Evolutionary conservation across 2,888 invertebrate species (phyloP).

Genomic region (Merodon equestris): DNA sequence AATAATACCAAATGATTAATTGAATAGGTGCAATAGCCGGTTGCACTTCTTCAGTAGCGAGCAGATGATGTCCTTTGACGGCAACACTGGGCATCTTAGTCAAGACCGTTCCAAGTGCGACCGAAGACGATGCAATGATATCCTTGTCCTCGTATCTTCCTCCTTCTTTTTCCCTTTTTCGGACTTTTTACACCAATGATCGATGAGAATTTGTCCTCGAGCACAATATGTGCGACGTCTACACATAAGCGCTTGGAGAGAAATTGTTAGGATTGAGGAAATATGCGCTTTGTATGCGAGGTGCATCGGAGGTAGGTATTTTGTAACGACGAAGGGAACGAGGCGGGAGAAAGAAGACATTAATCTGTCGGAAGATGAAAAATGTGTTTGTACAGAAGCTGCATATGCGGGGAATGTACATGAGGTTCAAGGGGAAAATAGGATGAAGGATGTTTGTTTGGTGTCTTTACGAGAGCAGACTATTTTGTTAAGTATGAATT

Average conservation of each 20-base stretch:
- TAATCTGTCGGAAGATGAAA: slow-evolving; percentile 41
- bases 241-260: slow-evolving; percentile 2
- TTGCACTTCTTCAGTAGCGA: slow-evolving; percentile 44
- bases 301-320: background rate
- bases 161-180: background rate
- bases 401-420: slow-evolving; percentile 18
- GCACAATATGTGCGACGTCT: slow-evolving; percentile 49
- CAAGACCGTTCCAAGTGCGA: slow-evolving; percentile 46
- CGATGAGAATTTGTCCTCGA: slow-evolving; percentile 52
- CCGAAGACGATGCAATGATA: background rate
- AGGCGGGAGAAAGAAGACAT: slow-evolving; percentile 10
- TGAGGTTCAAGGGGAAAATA: slow-evolving; percentile 12
- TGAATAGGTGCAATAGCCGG: slow-evolving; percentile 61
- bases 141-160: background rate
- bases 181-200: slow-evolving; percentile 29
- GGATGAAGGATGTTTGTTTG: slow-evolving; percentile 28
- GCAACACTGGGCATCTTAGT: slow-evolving; percentile 3
- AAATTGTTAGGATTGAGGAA: slow-evolving; percentile 46
- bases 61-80: slow-evolving; percentile 50
- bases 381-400: slow-evolving; percentile 28
- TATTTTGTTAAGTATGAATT: background rate
- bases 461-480: background rate
- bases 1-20: slow-evolving; percentile 65
- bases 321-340: background rate
- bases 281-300: slow-evolving; percentile 28